Evolutionary conservation across 2,888 invertebrate genomes (phyloP).

Genomic region (Meganola albula): DNA sequence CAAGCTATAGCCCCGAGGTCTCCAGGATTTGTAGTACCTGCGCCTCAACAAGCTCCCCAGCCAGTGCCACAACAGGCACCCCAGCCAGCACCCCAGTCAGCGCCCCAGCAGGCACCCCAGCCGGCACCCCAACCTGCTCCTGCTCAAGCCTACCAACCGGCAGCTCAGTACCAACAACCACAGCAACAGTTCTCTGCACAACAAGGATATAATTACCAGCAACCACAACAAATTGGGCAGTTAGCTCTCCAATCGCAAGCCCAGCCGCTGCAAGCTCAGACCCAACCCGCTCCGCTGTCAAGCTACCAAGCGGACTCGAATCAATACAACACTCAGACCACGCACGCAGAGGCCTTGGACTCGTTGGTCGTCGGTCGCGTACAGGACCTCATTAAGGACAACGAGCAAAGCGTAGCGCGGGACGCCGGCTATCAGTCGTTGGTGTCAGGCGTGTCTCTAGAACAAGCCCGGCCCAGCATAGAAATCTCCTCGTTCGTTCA

Average conservation of each 20-base stretch:
- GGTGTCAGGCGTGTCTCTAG: conserved; percentile 63
- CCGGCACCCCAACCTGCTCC: conserved; percentile 14
- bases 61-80: conserved; percentile 19
- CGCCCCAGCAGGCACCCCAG: conserved; percentile 17
- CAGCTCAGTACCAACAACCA: conserved; percentile 8
- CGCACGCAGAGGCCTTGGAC: conserved; percentile 52
- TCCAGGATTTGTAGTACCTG: conserved; percentile 11
- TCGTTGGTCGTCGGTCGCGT: conserved; percentile 53
- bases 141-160: conserved; percentile 14
- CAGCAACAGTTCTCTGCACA: conserved; percentile 15
- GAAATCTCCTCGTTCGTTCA: conserved; percentile 65
- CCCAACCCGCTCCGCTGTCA: conserved; percentile 35
- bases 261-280: conserved; percentile 11
- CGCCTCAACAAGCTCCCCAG: conserved; percentile 20
- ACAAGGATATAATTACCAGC: conserved; percentile 26
- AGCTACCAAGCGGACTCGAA: conserved; percentile 63
- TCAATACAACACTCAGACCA: conserved; percentile 46
- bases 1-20: conserved; percentile 7
- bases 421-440: conserved; percentile 58
- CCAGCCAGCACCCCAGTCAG: conserved; percentile 24
- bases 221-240: conserved; percentile 25
- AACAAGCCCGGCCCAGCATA: conserved; percentile 60
- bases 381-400: conserved; percentile 59
- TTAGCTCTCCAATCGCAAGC: conserved; percentile 18
- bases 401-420: conserved; percentile 59